Conservation (phyloP, 2,888 invertebrate genomes). For the Dynastes maya region DNA sequence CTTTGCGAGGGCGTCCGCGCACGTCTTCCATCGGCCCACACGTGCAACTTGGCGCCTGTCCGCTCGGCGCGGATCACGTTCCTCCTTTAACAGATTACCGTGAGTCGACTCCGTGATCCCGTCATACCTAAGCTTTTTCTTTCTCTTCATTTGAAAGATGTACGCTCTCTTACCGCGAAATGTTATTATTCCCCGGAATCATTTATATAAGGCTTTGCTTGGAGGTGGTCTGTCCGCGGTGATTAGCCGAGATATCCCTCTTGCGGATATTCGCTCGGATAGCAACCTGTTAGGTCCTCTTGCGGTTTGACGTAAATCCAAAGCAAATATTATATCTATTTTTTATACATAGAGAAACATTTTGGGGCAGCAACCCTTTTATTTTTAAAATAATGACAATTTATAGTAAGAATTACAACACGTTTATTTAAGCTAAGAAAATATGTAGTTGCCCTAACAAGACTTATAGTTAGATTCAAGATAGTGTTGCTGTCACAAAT, state of each 20-base stretch:
- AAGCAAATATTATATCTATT: no score
- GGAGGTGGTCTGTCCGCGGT: conserved; percentile 27
- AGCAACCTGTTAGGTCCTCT: background rate
- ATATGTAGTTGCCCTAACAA: background rate
- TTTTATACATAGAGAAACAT: background rate
- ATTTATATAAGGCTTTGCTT: conserved; percentile 40
- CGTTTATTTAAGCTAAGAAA: no score
- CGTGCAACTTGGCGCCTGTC: conserved; percentile 57
- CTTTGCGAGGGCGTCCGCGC: conserved; percentile 56
- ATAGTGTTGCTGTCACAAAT: no score
- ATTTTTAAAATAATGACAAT: no score
- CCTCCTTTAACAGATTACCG: conserved; percentile 51
- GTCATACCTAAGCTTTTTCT: conserved; percentile 43
- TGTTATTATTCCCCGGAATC: conserved; percentile 21
- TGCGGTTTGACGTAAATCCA: no score
- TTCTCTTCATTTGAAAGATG: conserved; percentile 25
- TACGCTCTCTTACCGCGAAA: conserved; percentile 35
- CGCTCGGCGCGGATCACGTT: conserved; percentile 55
- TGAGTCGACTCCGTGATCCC: conserved; percentile 44
- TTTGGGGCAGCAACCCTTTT: no score
- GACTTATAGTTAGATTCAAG: no score
- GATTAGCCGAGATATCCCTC: background rate
- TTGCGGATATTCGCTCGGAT: background rate
- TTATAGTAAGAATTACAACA: no score
- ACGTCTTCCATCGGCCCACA: conserved; percentile 56